These are phyloP conservation scores for Eupithecia exiguata DNA, from an alignment of 2,888 invertebrate genomes.

Conservation along the genomic window DNA sequence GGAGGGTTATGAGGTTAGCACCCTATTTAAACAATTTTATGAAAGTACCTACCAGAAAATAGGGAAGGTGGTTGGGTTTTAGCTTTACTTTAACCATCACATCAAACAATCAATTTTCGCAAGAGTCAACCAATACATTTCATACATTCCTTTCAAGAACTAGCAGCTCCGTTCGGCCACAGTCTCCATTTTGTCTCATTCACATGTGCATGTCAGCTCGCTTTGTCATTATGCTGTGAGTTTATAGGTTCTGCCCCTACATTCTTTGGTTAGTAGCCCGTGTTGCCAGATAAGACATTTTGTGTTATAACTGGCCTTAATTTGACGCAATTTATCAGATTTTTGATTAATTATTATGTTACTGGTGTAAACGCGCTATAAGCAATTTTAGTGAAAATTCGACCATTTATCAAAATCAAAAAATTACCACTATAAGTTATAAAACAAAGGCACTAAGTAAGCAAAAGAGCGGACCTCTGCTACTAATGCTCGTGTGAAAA, in stretches of 20 bases:
- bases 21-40: no score
- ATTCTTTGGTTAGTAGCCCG: conserved; percentile 14
- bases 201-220: conserved; percentile 28
- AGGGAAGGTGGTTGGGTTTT: background rate
- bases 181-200: conserved; percentile 35
- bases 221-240: conserved; percentile 27
- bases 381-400: background rate
- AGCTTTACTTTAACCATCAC: background rate
- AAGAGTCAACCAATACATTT: background rate
- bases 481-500: background rate
- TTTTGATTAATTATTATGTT: background rate
- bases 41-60: background rate
- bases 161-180: conserved; percentile 19
- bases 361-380: background rate
- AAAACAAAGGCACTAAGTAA: no score
- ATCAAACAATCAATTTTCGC: conserved; percentile 13
- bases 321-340: background rate
- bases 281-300: conserved; percentile 4
- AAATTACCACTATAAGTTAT: no score
- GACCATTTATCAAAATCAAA: background rate
- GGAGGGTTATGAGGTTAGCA: no score
- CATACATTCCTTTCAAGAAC: conserved; percentile 23
- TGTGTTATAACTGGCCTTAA: background rate
- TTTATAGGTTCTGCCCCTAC: conserved; percentile 32
- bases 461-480: background rate